Base-by-base conservation (phyloP, 2,888 invertebrate genomes). In the Oscheius sp. region DNA sequence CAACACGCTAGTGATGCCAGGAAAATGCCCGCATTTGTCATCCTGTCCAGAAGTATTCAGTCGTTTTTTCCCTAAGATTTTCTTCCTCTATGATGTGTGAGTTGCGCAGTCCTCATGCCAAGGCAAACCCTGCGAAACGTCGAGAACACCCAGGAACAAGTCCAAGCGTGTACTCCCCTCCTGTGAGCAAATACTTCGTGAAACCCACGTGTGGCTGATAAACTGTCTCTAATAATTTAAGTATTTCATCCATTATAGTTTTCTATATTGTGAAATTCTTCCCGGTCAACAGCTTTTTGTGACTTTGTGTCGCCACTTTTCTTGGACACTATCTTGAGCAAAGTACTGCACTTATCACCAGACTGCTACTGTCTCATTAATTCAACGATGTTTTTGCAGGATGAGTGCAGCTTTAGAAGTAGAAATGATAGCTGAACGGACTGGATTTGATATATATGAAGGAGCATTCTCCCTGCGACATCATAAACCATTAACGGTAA, bases 121-220 rank as follows among this genome's bases (percentile, higher is more conserved):
- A 27, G 27, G 58, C 58, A 58, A 58, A 58, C 58, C 35, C 29
- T 21, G 41, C 21, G 61, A 61, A 61, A 61, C 61, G 43, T 61
- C 61, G 41, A 61, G 61, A 61, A 61, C 43, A 43, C 61, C 43
- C 18, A 18, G 61, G 45, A 61, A 61, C 61, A 58, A 58, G 58
- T 58, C 58, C 61, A 43, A 41, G 21, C 61, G 61, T 61, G 61
- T 61, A 61, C 61, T 61, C 61, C 1, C n/a, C 61, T 5, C 35
- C 41, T 18, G 61, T 43, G 41, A 21, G 61, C 61, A 61, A 61
- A 61, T 61, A 61, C n/a, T 43, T n/a, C 61, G 61, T 61, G 61
- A 61, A 61, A 61, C 61, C 55, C 55, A 55, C 55, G 45, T 43
- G 43, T 18, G 35, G 27, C 27, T 29, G 7, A 49, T 18, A 16